Evolutionary conservation across 2,113 vertebrate species (phyloP).

Genomic region (Odocoileus virginianus): DNA sequence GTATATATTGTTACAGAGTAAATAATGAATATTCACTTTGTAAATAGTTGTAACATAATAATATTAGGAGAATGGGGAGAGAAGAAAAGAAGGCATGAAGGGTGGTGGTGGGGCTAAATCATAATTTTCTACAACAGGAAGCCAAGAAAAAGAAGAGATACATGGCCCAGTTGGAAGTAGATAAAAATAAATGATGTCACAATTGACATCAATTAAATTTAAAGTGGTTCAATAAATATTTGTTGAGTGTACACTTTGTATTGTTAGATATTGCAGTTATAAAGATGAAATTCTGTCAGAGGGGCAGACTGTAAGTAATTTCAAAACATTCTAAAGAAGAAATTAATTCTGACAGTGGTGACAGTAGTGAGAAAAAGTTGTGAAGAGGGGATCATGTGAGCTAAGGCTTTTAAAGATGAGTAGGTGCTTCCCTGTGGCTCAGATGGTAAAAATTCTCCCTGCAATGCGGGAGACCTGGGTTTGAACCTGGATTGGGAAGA

Average conservation of each 20-base stretch:
- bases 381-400: background rate
- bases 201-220: background rate
- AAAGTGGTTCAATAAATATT: background rate
- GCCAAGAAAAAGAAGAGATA: background rate
- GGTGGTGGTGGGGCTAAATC: background rate
- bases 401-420: background rate
- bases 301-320: background rate
- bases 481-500: background rate
- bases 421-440: background rate
- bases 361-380: background rate
- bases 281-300: background rate
- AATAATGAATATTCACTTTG: background rate
- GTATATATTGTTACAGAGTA: background rate
- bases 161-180: background rate
- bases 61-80: background rate
- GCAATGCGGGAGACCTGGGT: background rate
- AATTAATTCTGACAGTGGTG: background rate
- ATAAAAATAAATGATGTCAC: background rate
- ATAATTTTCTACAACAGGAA: slow-evolving; percentile 10
- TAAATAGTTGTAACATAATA: background rate
- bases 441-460: background rate
- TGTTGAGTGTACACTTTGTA: background rate
- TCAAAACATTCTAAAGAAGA: background rate
- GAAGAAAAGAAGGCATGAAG: background rate
- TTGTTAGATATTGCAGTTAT: background rate